phyloP scores from a whole-genome alignment of 1,140 invertebrate genomes.

The Apolygus lucorum region DNA sequence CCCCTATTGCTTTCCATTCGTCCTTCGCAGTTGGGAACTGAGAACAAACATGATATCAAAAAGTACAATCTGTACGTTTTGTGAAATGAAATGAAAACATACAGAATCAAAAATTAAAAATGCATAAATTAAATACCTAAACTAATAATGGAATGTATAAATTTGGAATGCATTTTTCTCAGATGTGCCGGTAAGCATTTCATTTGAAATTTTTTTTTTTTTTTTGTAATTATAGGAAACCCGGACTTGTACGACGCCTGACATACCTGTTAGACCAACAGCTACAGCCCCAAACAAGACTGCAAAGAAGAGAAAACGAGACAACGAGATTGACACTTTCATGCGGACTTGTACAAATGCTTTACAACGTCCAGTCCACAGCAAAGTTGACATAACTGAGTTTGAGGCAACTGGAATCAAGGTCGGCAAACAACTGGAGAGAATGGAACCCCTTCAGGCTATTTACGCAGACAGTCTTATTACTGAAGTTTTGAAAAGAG shows the following conservation, averaged over 20 bases:
- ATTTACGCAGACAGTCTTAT: slow-evolving; percentile 1
- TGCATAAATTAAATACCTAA: not conserved
- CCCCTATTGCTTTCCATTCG: slow-evolving; percentile 35
- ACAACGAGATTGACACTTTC: not conserved
- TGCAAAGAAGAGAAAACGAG: slow-evolving; percentile 1
- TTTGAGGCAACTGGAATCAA: slow-evolving; percentile 1
- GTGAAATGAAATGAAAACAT: not conserved
- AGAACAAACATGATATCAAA: slow-evolving; percentile 1
- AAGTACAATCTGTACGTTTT: slow-evolving; percentile 1
- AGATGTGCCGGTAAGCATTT: not conserved
- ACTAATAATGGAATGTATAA: slow-evolving; percentile 2
- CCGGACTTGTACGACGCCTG: not conserved
- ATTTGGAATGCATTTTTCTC: not conserved
- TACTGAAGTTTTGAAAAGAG: not conserved
- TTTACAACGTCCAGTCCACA: not conserved
- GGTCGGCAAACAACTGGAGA: not conserved
- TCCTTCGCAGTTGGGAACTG: slow-evolving; percentile 17
- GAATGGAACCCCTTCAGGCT: not conserved
- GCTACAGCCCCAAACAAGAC: not conserved
- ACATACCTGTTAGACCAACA: not conserved
- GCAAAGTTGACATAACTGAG: slow-evolving; percentile 1
- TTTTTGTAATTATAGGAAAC: too few relatives aligned
- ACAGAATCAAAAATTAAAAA: slow-evolving; percentile 2
- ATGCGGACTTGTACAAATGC: not conserved
- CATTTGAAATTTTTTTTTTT: too few relatives aligned